A percentile compares a stretch with the other conserved stretches of the same genome.
phyloP scores from a whole-genome alignment of 2,797 vertebrate species.

The Hapalemur alaotrensis region DNA sequence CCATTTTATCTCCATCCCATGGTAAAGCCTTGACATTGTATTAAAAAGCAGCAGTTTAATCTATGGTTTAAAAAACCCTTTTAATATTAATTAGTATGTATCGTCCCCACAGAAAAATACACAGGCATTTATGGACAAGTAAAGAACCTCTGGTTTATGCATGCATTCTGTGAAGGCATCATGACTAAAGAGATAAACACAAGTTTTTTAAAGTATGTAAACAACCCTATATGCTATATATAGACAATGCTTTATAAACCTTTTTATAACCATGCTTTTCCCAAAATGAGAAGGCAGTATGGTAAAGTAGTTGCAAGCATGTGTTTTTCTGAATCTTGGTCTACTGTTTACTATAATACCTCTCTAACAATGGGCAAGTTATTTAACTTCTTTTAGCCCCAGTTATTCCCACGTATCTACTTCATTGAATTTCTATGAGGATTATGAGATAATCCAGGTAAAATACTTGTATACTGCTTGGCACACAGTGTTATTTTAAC shows the following conservation, averaged over 20 bases:
- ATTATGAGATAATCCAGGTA: background rate
- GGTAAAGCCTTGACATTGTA: background rate
- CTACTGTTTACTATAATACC: background rate
- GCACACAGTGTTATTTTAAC: background rate
- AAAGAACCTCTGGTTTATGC: background rate
- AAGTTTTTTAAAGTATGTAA: background rate
- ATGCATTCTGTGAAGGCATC: background rate
- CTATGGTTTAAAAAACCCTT: background rate
- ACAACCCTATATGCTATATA: background rate
- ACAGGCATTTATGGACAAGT: background rate
- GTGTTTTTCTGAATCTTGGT: background rate
- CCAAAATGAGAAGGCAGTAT: slow-evolving; percentile 39
- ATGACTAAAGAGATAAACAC: background rate
- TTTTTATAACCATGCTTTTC: slow-evolving; percentile 17
- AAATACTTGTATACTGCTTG: background rate
- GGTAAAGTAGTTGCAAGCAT: background rate
- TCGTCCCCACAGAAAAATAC: background rate
- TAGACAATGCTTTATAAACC: background rate
- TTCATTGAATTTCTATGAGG: background rate
- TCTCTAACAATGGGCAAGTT: background rate
- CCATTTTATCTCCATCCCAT: background rate
- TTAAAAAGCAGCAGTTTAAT: slow-evolving; percentile 14
- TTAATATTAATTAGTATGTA: background rate
- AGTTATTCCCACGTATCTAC: background rate
- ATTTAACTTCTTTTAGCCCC: background rate